A percentile compares a stretch with the other conserved stretches of the same genome.
phyloP scores from a whole-genome alignment of 2,797 vertebrate species.

The Tinamus major region DNA sequence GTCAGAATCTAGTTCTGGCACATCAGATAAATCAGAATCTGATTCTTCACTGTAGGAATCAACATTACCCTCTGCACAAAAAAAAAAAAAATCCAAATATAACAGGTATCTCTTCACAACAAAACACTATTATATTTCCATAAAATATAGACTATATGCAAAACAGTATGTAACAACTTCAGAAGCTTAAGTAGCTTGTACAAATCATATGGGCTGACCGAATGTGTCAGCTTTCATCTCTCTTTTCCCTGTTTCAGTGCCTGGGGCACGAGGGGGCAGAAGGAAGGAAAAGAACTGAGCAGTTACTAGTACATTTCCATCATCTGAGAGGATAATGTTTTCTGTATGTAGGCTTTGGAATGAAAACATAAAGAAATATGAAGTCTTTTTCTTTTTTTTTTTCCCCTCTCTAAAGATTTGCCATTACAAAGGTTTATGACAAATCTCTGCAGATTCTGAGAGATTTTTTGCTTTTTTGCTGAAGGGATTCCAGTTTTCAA shows the following conservation, averaged over 20 bases:
- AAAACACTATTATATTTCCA: neutral
- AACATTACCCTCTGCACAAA: constrained; percentile 85
- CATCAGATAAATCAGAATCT: constrained; percentile 86
- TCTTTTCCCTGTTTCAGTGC: neutral
- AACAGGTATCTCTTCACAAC: neutral
- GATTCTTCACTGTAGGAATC: constrained; percentile 95
- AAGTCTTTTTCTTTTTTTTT: neutral
- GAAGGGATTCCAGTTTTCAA: neutral
- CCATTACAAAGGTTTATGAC: neutral
- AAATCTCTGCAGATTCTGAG: neutral
- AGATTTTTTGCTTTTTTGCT: neutral
- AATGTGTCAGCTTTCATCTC: neutral
- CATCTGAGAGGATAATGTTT: neutral
- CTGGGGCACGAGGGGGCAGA: neutral
- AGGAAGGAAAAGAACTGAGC: neutral
- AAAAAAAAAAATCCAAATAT: neutral
- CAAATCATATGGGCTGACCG: neutral
- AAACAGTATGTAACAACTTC: neutral
- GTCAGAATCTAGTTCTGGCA: constrained; percentile 95
- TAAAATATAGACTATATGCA: neutral
- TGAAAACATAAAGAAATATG: neutral
- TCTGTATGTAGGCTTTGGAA: neutral
- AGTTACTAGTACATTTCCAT: neutral
- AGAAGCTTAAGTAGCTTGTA: neutral
- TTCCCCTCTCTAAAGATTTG: neutral